These are phyloP conservation scores for Dastarcus helophoroides DNA, from an alignment of 2,888 invertebrate species.

Conservation along the genomic window DNA sequence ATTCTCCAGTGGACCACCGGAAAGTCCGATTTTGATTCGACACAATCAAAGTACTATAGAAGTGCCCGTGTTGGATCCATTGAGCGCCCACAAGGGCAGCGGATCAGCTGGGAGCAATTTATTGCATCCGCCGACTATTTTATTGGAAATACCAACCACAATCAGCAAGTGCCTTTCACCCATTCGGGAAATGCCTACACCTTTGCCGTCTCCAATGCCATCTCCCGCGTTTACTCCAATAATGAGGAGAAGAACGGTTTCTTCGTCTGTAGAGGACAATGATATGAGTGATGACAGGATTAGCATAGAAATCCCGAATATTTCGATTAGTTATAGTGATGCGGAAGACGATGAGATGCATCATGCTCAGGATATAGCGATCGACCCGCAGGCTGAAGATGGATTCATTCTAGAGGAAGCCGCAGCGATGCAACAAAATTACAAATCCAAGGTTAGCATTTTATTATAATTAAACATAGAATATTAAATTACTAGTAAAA, in stretches of 20 bases:
- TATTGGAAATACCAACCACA: slow-evolving; percentile 63
- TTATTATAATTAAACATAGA: slow-evolving; percentile 2
- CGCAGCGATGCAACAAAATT: slow-evolving; percentile 32
- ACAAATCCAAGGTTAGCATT: slow-evolving; percentile 20
- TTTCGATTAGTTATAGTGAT: slow-evolving; percentile 32
- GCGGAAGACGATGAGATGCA: slow-evolving; percentile 32
- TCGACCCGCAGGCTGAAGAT: slow-evolving; percentile 36
- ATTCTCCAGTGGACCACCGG: slow-evolving; percentile 44
- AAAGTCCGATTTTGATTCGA: slow-evolving; percentile 47
- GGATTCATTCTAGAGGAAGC: slow-evolving; percentile 36
- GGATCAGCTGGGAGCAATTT: slow-evolving; percentile 45
- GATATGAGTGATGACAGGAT: slow-evolving; percentile 40
- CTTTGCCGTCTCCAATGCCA: slow-evolving; percentile 60
- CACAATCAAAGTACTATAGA: slow-evolving; percentile 39
- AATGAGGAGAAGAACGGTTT: slow-evolving; percentile 36
- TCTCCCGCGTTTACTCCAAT: slow-evolving; percentile 60
- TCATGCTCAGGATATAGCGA: slow-evolving; percentile 30
- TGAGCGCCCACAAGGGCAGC: slow-evolving; percentile 53
- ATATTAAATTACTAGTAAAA: slow-evolving; percentile 6
- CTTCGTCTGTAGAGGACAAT: slow-evolving; percentile 40
- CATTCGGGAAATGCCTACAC: slow-evolving; percentile 66
- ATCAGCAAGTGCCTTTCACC: slow-evolving; percentile 71
- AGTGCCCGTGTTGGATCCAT: slow-evolving; percentile 54
- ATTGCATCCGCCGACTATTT: slow-evolving; percentile 61
- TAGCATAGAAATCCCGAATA: slow-evolving; percentile 36